Conservation (phyloP, 2,888 invertebrate genomes). For the Oscheius sp. region DNA sequence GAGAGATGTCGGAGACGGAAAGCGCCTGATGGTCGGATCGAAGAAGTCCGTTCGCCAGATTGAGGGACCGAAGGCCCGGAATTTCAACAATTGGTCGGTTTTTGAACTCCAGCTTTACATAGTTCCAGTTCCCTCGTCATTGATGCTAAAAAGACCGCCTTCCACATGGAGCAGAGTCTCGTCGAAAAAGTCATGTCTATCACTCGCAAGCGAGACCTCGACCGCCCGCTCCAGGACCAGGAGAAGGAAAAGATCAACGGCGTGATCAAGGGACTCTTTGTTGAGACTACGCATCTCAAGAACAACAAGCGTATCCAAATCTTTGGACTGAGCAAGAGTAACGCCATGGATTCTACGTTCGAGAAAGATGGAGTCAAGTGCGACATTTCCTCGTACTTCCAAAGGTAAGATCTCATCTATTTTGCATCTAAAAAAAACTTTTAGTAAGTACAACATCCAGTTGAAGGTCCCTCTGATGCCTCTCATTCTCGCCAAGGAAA, state of each 20-base stretch:
- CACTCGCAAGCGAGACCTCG: not conserved
- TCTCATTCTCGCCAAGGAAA: slow-evolving; percentile 42
- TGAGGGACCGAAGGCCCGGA: slow-evolving; percentile 50
- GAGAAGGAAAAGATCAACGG: slow-evolving; percentile 12
- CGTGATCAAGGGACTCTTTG: slow-evolving; percentile 41
- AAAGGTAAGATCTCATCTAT: slow-evolving; percentile 23
- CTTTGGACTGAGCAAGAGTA: not conserved
- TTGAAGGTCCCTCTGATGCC: slow-evolving; percentile 43
- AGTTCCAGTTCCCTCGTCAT: not conserved
- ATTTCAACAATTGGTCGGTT: slow-evolving; percentile 34
- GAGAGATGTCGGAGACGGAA: slow-evolving; percentile 48
- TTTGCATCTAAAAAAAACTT: slow-evolving; percentile 33
- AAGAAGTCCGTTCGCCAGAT: slow-evolving; percentile 46
- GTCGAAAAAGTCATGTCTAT: slow-evolving; percentile 37
- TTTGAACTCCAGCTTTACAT: not conserved
- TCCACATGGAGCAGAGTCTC: slow-evolving; percentile 36
- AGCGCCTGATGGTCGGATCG: slow-evolving; percentile 44
- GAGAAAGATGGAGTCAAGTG: slow-evolving; percentile 19
- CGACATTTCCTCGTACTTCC: slow-evolving; percentile 44
- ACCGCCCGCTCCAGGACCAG: not conserved
- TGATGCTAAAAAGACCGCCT: slow-evolving; percentile 55
- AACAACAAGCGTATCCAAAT: slow-evolving; percentile 15
- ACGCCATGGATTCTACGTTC: slow-evolving; percentile 10
- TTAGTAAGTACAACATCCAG: slow-evolving; percentile 36
- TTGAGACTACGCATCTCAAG: slow-evolving; percentile 24